phyloP scores from a whole-genome alignment of 2,797 vertebrate species.

The Novumbra hubbsi region DNA sequence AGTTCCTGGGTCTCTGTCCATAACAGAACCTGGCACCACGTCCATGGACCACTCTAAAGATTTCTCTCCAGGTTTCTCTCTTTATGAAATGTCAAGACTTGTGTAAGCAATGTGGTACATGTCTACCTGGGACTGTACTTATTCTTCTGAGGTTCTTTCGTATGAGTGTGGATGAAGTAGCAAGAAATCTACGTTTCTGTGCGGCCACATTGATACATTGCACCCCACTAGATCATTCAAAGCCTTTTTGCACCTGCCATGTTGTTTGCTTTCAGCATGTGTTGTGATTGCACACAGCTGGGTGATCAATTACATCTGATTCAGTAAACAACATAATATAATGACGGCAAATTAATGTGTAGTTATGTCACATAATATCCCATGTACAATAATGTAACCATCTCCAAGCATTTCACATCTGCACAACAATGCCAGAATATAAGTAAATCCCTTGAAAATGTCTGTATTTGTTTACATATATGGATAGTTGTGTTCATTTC shows the following conservation, averaged over 20 bases:
- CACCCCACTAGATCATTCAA: background rate
- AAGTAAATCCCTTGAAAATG: no score
- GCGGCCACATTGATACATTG: background rate
- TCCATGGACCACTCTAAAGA: no score
- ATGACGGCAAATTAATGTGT: constrained; percentile 5
- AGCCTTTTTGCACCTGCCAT: background rate
- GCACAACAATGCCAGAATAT: background rate
- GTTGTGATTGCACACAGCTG: constrained; percentile 5
- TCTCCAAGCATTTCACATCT: constrained; percentile 4
- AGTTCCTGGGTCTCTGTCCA: background rate
- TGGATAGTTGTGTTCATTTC: no score
- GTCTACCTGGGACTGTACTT: background rate
- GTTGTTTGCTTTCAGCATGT: constrained; percentile 1
- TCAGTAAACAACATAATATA: constrained; percentile 4
- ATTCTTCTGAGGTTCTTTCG: background rate
- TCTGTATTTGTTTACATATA: no score
- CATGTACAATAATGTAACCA: background rate
- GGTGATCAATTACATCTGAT: constrained; percentile 2
- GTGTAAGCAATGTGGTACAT: background rate
- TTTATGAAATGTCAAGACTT: background rate
- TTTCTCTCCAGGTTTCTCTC: background rate
- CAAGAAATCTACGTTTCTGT: background rate
- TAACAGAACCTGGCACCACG: background rate
- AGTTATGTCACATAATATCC: constrained; percentile 5
- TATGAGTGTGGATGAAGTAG: background rate